phyloP scores from a whole-genome alignment of 2,113 vertebrate genomes.

The Aphyosemion australe region DNA sequence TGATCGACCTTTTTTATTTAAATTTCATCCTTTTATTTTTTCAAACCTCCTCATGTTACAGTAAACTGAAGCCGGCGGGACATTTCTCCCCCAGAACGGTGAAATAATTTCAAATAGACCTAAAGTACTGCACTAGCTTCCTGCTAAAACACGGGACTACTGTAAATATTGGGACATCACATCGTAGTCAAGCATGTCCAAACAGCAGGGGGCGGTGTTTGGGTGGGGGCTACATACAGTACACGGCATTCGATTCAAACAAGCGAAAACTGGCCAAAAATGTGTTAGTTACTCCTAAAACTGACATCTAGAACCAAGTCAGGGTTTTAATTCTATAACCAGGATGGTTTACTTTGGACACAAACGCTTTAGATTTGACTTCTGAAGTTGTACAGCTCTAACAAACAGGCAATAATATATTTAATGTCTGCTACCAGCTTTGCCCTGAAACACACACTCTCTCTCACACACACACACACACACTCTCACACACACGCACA shows the following conservation, averaged over 20 bases:
- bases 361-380: conserved; percentile 63
- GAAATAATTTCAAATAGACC: conserved; percentile 59
- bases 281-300: conserved; percentile 66
- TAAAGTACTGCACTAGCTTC: conserved; percentile 69
- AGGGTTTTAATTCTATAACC: conserved; percentile 62
- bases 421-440: conserved; percentile 65
- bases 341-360: conserved; percentile 73
- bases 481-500: no score
- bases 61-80: conserved; percentile 55
- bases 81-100: conserved; percentile 46
- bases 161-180: conserved; percentile 70
- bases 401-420: conserved; percentile 67
- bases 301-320: conserved; percentile 68
- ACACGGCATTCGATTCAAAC: conserved; percentile 74
- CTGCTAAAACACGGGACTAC: conserved; percentile 74
- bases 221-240: conserved; percentile 64
- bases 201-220: conserved; percentile 42
- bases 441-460: conserved; percentile 59
- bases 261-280: conserved; percentile 75
- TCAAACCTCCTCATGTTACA: conserved; percentile 50
- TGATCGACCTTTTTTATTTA: conserved; percentile 19
- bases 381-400: conserved; percentile 69
- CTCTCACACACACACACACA: no score
- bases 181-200: conserved; percentile 67
- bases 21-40: conserved; percentile 12